Conservation (phyloP, 2,797 vertebrate species). For the Microtus californicus region DNA sequence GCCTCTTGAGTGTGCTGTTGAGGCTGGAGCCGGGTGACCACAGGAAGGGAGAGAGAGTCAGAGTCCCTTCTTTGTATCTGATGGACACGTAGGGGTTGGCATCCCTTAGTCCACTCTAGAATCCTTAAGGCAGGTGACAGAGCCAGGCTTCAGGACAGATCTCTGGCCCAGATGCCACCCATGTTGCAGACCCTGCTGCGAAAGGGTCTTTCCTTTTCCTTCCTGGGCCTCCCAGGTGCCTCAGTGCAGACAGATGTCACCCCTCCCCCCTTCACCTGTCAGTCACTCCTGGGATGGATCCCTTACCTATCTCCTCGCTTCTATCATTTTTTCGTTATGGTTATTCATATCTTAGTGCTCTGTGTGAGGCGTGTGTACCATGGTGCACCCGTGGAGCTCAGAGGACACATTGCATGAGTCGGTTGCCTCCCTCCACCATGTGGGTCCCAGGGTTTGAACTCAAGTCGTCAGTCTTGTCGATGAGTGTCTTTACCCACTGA, state of each 20-base stretch:
- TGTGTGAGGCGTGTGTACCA: neutral
- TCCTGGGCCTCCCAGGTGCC: no score
- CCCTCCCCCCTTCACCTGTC: neutral
- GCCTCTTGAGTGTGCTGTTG: neutral
- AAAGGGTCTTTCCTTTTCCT: neutral
- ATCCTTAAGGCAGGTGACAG: neutral
- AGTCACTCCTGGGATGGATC: neutral
- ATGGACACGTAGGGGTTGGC: neutral
- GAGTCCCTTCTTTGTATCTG: neutral
- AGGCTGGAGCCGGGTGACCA: no score
- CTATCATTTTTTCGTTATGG: neutral
- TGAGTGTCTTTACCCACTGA: neutral
- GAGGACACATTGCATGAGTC: neutral
- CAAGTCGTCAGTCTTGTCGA: no score
- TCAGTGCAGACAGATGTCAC: no score
- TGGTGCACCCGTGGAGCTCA: neutral
- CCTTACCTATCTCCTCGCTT: neutral
- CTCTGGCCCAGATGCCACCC: neutral
- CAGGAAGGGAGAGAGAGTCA: neutral
- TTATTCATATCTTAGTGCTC: neutral
- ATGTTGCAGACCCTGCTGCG: neutral
- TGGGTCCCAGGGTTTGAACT: neutral
- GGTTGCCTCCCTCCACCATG: neutral
- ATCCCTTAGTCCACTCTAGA: no score
- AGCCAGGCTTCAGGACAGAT: neutral